Conservation (phyloP, 2,113 vertebrate species). For the Ahaetulla prasina region DNA sequence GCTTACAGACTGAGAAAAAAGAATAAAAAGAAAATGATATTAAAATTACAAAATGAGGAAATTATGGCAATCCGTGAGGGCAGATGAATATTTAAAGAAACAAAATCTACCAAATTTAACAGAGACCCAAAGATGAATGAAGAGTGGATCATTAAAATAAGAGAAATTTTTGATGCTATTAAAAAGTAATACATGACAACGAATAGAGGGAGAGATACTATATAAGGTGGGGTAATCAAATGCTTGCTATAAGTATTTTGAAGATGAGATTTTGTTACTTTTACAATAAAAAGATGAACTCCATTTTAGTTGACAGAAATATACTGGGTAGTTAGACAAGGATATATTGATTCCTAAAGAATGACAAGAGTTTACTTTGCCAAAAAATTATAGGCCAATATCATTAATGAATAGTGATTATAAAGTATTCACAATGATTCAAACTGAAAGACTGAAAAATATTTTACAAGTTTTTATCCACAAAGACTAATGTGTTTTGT, state of each 20-base stretch:
- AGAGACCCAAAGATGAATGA: background rate
- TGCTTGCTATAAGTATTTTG: background rate
- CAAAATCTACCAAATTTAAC: background rate
- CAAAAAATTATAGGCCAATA: background rate
- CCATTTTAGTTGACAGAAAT: background rate
- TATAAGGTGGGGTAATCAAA: background rate
- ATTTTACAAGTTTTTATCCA: background rate
- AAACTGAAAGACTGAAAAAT: background rate
- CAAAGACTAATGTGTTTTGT: background rate
- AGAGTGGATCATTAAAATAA: background rate
- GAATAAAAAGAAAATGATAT: background rate
- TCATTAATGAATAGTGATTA: background rate
- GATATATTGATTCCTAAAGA: background rate
- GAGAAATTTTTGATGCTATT: background rate
- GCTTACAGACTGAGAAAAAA: background rate
- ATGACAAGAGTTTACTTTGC: background rate
- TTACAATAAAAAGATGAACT: background rate
- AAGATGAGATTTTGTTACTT: background rate
- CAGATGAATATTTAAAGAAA: background rate
- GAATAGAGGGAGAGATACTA: background rate
- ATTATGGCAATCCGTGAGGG: background rate
- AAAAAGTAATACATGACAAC: background rate
- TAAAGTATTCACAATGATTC: background rate
- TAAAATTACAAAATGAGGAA: background rate
- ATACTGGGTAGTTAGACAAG: background rate